Conservation (phyloP, 2,113 vertebrate species). For the Narcine bancroftii region DNA sequence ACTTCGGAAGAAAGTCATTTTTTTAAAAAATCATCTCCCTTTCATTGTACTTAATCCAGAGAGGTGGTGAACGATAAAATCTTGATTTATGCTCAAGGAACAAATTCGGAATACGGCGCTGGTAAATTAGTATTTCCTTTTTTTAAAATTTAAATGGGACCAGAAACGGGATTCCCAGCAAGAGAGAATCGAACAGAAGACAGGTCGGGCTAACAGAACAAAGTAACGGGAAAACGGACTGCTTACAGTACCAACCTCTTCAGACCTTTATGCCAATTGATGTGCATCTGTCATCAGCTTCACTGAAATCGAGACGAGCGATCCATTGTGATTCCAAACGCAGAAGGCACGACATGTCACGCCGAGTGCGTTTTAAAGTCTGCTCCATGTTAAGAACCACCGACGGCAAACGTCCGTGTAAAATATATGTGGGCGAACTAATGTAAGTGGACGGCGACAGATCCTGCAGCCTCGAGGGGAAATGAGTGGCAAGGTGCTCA, state of each 20-base stretch:
- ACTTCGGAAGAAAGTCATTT: not conserved
- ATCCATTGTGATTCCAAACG: not conserved
- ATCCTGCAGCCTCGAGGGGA: not conserved
- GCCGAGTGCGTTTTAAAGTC: not conserved
- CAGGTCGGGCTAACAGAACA: not conserved
- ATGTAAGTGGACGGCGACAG: not conserved
- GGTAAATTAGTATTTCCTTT: slow-evolving; percentile 42
- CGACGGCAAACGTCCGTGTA: not conserved
- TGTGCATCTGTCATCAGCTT: not conserved
- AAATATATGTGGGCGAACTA: not conserved
- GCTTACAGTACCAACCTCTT: not conserved
- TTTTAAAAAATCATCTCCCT: too few relatives aligned
- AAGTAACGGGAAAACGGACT: not conserved
- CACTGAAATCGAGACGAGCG: not conserved
- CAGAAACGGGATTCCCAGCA: slow-evolving; percentile 23
- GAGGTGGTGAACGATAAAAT: slow-evolving; percentile 43
- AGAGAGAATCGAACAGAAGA: not conserved
- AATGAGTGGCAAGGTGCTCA: not conserved
- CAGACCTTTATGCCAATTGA: not conserved
- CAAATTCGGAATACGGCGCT: slow-evolving; percentile 46
- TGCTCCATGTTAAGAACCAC: not conserved
- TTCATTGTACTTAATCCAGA: not conserved
- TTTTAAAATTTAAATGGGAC: slow-evolving; percentile 42
- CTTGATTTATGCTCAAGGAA: slow-evolving; percentile 44
- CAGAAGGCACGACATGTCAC: not conserved